Evolutionary conservation across 2,888 invertebrate species (phyloP).

Genomic region (Leucozona laternaria): DNA sequence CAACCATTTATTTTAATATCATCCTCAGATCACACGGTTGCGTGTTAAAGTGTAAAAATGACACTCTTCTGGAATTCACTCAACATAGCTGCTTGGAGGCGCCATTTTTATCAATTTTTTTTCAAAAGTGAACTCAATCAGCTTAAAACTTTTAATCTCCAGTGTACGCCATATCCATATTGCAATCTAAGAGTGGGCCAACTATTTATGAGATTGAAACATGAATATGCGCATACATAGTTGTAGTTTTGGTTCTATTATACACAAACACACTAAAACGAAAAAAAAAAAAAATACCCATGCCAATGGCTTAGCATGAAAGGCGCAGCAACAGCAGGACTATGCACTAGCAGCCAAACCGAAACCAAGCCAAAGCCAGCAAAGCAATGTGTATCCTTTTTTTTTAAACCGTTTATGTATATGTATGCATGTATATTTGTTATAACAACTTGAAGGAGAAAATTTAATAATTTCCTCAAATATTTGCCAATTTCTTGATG

Average conservation of each 20-base stretch:
- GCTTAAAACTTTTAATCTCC: slow-evolving; percentile 30
- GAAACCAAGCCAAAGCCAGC: background rate
- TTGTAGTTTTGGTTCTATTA: background rate
- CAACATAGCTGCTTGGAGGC: too few relatives aligned
- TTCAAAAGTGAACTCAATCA: too few relatives aligned
- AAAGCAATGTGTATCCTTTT: slow-evolving; percentile 19
- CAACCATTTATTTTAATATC: too few relatives aligned
- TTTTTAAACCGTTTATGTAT: slow-evolving; percentile 47
- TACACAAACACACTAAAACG: background rate
- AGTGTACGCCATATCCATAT: slow-evolving; percentile 3
- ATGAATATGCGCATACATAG: background rate
- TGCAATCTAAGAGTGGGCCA: slow-evolving; percentile 47
- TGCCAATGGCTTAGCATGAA: background rate
- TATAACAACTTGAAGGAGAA: slow-evolving; percentile 65
- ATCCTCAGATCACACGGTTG: too few relatives aligned
- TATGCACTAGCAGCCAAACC: background rate
- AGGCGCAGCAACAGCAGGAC: background rate
- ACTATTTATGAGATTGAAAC: slow-evolving; percentile 30
- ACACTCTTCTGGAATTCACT: too few relatives aligned
- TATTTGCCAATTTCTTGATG: slow-evolving; percentile 75
- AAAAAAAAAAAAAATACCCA: background rate
- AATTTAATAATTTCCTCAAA: slow-evolving; percentile 75
- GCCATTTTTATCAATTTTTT: too few relatives aligned
- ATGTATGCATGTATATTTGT: slow-evolving; percentile 55
- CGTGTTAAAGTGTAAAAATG: too few relatives aligned